phyloP scores from a whole-genome alignment of 2,797 vertebrate species.

The Manis javanica region DNA sequence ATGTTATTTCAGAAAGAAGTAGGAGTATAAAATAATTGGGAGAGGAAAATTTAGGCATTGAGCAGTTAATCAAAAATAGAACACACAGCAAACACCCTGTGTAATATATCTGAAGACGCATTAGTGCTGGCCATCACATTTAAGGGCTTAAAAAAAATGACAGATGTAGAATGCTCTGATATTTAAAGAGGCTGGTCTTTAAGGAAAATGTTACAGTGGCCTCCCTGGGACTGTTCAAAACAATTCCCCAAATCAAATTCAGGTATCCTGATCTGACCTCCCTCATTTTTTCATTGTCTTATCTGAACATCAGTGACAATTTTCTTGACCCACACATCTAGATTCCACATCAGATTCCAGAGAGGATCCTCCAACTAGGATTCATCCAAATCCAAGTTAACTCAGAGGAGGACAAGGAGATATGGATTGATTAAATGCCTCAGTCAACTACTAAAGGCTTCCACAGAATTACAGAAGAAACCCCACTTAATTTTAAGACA shows the following conservation, averaged over 20 bases:
- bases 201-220: neutral
- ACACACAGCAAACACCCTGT: neutral
- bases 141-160: neutral
- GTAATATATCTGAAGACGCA: neutral
- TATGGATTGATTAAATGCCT: neutral
- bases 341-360: conserved; percentile 20
- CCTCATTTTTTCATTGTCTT: neutral
- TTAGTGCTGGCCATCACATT: neutral
- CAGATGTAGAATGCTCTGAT: neutral
- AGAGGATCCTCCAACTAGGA: neutral
- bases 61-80: neutral
- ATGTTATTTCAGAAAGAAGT: neutral
- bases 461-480: neutral
- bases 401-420: neutral
- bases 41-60: neutral
- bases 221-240: neutral
- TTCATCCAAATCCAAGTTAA: neutral
- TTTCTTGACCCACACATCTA: neutral
- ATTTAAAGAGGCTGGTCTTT: neutral
- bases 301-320: neutral
- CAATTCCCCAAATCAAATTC: neutral
- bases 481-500: neutral
- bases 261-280: neutral
- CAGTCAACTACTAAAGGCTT: neutral
- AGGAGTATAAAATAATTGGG: neutral